Evolutionary conservation across 2,113 vertebrate genomes (phyloP), one percentile per base, ranked within the genome.

Genomic region (Callopanchax toddi): DNA sequence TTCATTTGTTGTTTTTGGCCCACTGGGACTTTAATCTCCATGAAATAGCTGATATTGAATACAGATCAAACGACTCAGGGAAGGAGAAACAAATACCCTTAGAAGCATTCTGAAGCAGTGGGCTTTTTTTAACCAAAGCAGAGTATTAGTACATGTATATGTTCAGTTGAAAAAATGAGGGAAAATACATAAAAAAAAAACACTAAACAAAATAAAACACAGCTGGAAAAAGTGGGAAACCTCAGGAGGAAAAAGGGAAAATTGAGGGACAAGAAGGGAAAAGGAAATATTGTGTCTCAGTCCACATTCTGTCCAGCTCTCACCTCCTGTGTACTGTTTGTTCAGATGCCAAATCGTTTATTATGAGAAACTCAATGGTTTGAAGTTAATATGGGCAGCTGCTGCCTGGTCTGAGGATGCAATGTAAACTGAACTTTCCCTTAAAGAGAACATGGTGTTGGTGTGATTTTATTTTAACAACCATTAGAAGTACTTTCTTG

Each of bases 331-430:
- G 48, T 16, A n/a, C 18, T 90, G 76, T 88, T 91, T 87, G 68
- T 84, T 75, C 86, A 91, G 87, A 87, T 90, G 86, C 69, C 3
- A 54, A 66, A 64, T 51, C 3, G 81, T 87, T 89, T 89, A 86
- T 85, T 74, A 70, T 83, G 51, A 68, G 70, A 83, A 85, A 74
- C 56, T 52, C 11, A 43, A 52, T 56, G 26, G 22, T 75, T 78
- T 62, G 12, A 46, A 42, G 56, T 56, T 65, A 49, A 69, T 53
- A 51, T 51, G 66, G 36, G n/a, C 53, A 74, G 60, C 72, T 79
- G 59, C 36, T 63, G n/a, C 10, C 21, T 25, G 12, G n/a, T 20
- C 46, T 13, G 26, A 51, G 16, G 62, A 36, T 1, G 57, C 34
- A 39, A 3, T 18, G 4, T 43, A 10, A 40, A 40, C 12, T 39